These are phyloP conservation scores for Periophthalmus magnuspinnatus DNA, from an alignment of 2,797 vertebrate genomes.

Conservation along the genomic window DNA sequence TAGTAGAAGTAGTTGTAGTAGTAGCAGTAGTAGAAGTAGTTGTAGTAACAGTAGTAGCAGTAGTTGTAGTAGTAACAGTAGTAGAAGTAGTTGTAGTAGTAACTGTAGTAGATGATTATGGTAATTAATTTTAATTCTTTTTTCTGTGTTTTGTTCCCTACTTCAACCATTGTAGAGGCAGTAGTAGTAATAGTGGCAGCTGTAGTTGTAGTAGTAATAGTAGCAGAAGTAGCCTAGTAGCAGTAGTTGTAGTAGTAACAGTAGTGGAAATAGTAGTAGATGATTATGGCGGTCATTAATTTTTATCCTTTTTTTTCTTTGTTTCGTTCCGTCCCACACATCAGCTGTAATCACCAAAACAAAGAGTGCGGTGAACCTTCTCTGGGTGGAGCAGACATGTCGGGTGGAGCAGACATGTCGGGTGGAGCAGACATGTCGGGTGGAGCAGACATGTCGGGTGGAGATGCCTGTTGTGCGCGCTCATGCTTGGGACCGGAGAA, in stretches of 20 bases:
- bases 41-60: too few species aligned
- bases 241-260: not conserved
- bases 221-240: not conserved
- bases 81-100: not conserved
- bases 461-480: slow-evolving; percentile 41
- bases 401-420: slow-evolving; percentile 44
- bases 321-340: not conserved
- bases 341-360: slow-evolving; percentile 17
- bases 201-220: not conserved
- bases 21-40: too few species aligned
- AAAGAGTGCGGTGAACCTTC: slow-evolving; percentile 25
- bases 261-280: not conserved
- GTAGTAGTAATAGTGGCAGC: not conserved
- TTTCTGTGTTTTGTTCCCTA: not conserved
- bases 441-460: slow-evolving; percentile 42
- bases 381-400: slow-evolving; percentile 36
- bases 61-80: not conserved
- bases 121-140: not conserved
- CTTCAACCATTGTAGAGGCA: not conserved
- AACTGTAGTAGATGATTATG: not conserved
- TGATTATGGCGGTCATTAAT: not conserved
- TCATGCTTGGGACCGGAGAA: slow-evolving; percentile 22
- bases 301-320: not conserved
- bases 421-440: slow-evolving; percentile 36
- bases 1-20: not conserved